These are phyloP conservation scores for Rhamnusium bicolor DNA, from an alignment of 2,888 invertebrate species.

Conservation along the genomic window DNA sequence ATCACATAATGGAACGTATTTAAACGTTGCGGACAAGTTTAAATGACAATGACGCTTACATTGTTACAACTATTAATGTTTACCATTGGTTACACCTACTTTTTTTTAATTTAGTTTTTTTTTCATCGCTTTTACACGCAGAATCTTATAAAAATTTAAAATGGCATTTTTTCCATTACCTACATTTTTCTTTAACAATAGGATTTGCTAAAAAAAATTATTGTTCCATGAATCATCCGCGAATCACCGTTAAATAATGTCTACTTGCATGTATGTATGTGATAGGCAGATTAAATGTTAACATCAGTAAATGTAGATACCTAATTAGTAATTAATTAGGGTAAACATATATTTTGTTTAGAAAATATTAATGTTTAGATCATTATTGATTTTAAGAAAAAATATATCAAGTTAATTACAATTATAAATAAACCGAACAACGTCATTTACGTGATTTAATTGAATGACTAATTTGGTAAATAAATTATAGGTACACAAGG, in stretches of 20 bases:
- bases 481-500: too few relatives aligned
- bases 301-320: neutral
- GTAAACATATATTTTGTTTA: neutral
- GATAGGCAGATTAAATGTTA: neutral
- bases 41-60: constrained; percentile 23
- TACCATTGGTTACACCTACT: constrained; percentile 26
- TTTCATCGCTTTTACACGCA: neutral
- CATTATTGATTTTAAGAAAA: neutral
- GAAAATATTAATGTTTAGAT: neutral
- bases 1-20: neutral
- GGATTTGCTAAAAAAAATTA: neutral
- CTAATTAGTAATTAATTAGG: too few relatives aligned
- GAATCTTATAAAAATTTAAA: neutral
- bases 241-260: neutral
- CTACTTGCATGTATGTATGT: neutral
- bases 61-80: constrained; percentile 6
- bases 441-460: neutral
- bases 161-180: neutral
- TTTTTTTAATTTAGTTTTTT: neutral
- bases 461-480: too few relatives aligned
- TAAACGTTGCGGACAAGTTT: neutral
- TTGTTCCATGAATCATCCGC: neutral
- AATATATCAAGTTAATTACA: neutral
- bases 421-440: neutral
- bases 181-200: neutral